phyloP scores from a whole-genome alignment of 2,888 invertebrate species.

The Drosophila seclusa region DNA sequence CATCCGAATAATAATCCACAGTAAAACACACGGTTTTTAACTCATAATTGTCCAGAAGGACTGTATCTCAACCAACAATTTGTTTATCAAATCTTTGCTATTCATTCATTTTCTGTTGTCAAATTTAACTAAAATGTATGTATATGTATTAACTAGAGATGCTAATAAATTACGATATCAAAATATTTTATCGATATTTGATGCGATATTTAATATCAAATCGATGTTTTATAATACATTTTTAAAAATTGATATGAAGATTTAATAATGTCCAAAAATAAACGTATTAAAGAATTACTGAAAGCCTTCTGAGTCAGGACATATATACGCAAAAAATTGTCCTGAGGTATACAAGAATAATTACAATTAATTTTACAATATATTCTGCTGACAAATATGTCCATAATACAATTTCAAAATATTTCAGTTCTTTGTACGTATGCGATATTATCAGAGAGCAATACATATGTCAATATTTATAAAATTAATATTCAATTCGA shows the following conservation, averaged over 20 bases:
- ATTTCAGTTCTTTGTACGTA: not conserved
- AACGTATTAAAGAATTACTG: not conserved
- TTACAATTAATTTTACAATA: too few species aligned
- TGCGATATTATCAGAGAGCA: not conserved
- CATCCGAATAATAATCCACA: not conserved
- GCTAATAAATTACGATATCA: not conserved
- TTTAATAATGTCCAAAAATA: not conserved
- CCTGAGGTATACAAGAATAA: not conserved
- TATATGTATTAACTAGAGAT: constrained; percentile 1
- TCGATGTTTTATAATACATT: not conserved
- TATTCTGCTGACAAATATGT: not conserved
- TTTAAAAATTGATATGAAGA: not conserved
- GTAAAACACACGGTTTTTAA: not conserved
- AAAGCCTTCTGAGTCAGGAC: not conserved
- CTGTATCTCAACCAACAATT: not conserved
- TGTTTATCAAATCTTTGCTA: not conserved
- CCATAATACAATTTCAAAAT: not conserved
- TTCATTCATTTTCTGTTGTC: not conserved
- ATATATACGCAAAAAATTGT: not conserved
- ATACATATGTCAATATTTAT: not conserved
- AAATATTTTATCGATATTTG: not conserved
- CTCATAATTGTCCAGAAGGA: not conserved
- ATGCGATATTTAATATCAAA: not conserved
- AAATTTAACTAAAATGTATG: constrained; percentile 4
- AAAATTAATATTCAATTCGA: not conserved